phyloP scores from a whole-genome alignment of 2,797 vertebrate genomes.

The Sternarchorhynchus goeldii region DNA sequence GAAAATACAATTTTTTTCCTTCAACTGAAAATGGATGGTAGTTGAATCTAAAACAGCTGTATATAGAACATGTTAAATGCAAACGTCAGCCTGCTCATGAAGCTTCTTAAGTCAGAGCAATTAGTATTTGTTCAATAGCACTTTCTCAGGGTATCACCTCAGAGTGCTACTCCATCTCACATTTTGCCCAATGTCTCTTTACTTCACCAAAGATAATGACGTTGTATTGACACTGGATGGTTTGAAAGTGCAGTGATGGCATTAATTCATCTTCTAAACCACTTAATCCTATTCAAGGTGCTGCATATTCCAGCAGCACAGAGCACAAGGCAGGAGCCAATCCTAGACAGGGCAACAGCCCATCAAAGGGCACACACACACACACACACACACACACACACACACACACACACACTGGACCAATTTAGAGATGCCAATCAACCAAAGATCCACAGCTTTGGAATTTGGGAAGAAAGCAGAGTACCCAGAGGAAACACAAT shows the following conservation, averaged over 20 bases:
- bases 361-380: too few relatives aligned
- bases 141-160: conserved; percentile 32
- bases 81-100: conserved; percentile 30
- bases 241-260: background rate
- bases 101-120: conserved; percentile 27
- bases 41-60: background rate
- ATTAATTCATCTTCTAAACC: too few relatives aligned
- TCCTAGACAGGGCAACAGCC: too few relatives aligned
- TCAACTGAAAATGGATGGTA: conserved; percentile 4
- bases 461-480: too few relatives aligned
- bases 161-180: background rate
- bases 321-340: too few relatives aligned
- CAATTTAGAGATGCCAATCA: too few relatives aligned
- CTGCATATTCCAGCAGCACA: too few relatives aligned
- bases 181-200: conserved; percentile 26
- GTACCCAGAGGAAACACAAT: too few relatives aligned
- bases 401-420: too few relatives aligned
- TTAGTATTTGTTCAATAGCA: conserved; percentile 26
- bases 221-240: conserved; percentile 30
- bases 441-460: too few relatives aligned
- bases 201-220: conserved; percentile 4
- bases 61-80: conserved; percentile 9
- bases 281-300: too few relatives aligned
- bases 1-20: background rate
- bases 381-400: too few relatives aligned